These are phyloP conservation scores for Malachius bipustulatus DNA, from an alignment of 2,888 invertebrate species.

Conservation along the genomic window DNA sequence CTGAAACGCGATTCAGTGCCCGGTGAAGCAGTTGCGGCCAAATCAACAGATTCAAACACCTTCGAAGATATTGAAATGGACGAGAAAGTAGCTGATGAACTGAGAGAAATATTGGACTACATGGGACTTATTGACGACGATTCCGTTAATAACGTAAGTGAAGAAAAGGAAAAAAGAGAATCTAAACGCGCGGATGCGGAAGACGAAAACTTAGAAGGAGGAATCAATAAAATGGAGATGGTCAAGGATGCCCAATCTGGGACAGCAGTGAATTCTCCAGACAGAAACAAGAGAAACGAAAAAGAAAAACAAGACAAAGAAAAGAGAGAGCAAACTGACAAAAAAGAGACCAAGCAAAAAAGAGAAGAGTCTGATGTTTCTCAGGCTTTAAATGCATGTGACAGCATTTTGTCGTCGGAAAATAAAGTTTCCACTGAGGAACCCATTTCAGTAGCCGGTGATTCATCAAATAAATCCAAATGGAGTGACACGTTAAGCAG, in stretches of 20 bases:
- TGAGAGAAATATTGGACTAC: conserved; percentile 1
- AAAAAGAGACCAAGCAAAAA: too few species aligned
- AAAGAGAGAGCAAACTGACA: too few species aligned
- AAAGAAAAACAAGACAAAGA: too few species aligned
- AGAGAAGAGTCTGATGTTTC: too few species aligned
- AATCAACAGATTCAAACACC: background rate
- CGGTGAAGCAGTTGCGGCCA: background rate
- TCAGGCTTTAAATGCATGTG: too few species aligned
- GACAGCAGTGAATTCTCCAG: conserved; percentile 5
- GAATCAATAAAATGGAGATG: conserved; percentile 21
- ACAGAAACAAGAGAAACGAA: conserved; percentile 19
- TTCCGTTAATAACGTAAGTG: conserved; percentile 16
- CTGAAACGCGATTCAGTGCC: background rate
- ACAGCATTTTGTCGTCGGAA: too few species aligned
- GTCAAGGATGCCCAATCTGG: conserved; percentile 18
- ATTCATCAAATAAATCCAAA: too few species aligned
- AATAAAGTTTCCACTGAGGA: too few species aligned
- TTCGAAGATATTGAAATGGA: background rate
- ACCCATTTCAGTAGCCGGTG: too few species aligned
- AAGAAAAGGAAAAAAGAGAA: conserved; percentile 22
- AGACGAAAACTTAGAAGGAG: conserved; percentile 24
- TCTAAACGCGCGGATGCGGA: conserved; percentile 15
- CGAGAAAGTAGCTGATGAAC: conserved; percentile 1
- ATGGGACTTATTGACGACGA: conserved; percentile 18
- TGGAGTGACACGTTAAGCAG: too few species aligned